These are phyloP conservation scores for Pachyrhynchus sulphureomaculatus DNA, from an alignment of 1,140 invertebrate species.

Conservation along the genomic window DNA sequence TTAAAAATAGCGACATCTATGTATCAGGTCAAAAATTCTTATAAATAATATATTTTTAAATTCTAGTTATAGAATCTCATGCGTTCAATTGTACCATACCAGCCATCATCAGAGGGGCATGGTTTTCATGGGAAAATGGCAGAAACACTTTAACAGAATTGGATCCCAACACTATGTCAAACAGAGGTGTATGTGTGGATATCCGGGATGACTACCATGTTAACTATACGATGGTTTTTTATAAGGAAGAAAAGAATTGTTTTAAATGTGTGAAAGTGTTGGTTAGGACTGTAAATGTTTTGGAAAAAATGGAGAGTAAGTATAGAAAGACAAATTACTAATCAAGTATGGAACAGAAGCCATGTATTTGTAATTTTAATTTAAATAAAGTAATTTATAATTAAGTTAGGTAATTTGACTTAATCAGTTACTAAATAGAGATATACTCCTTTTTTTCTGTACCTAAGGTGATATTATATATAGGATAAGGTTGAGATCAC, in stretches of 20 bases:
- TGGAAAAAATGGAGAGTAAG: conserved; percentile 85
- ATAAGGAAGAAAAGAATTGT: conserved; percentile 63
- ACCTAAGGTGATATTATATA: too few relatives aligned
- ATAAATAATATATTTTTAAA: too few relatives aligned
- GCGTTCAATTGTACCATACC: conserved; percentile 65
- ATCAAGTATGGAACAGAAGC: too few relatives aligned
- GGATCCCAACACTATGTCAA: conserved; percentile 73
- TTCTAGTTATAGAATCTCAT: conserved; percentile 10
- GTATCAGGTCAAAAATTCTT: too few relatives aligned
- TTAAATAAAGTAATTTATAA: too few relatives aligned
- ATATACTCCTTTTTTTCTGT: too few relatives aligned
- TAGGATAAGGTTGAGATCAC: too few relatives aligned
- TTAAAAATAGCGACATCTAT: too few relatives aligned
- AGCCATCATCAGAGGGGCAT: conserved; percentile 74
- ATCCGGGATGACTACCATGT: conserved; percentile 72
- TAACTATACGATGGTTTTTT: conserved; percentile 85
- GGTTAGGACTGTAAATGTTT: conserved; percentile 84
- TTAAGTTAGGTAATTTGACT: too few relatives aligned
- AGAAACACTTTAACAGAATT: conserved; percentile 80
- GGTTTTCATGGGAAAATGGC: conserved; percentile 91
- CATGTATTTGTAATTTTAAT: too few relatives aligned
- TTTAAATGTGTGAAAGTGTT: conserved; percentile 84
- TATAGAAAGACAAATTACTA: too few relatives aligned
- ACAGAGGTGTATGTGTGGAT: conserved; percentile 70
- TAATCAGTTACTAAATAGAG: too few relatives aligned